phyloP scores from a whole-genome alignment of 2,113 vertebrate species.

The Forbesichthys papilliferus region DNA sequence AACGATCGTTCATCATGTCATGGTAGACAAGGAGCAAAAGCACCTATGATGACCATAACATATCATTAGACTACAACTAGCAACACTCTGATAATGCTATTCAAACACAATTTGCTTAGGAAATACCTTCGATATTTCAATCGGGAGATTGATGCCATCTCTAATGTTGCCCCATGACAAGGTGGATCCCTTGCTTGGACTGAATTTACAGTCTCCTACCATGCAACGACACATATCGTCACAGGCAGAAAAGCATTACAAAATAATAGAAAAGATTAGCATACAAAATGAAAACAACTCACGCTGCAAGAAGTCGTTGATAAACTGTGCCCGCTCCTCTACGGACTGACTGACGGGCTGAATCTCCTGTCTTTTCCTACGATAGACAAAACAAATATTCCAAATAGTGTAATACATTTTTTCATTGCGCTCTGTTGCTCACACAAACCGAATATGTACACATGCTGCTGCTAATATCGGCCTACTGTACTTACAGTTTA shows the following conservation, averaged over 20 bases:
- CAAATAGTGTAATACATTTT: background rate
- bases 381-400: background rate
- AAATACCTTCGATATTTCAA: slow-evolving; percentile 88
- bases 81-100: background rate
- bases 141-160: slow-evolving; percentile 71
- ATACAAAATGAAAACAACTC: slow-evolving; percentile 53
- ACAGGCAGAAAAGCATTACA: background rate
- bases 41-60: slow-evolving; percentile 50
- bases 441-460: background rate
- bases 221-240: background rate
- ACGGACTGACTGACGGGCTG: slow-evolving; percentile 50
- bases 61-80: background rate
- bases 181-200: slow-evolving; percentile 57
- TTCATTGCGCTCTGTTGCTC: background rate
- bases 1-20: slow-evolving; percentile 78
- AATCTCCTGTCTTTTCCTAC: slow-evolving; percentile 75
- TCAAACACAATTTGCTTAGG: too few relatives aligned
- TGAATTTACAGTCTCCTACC: slow-evolving; percentile 81
- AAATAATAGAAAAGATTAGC: background rate
- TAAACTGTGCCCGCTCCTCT: slow-evolving; percentile 72
- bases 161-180: slow-evolving; percentile 75
- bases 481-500: slow-evolving; percentile 80
- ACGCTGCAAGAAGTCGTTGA: slow-evolving; percentile 84
- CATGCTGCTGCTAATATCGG: too few relatives aligned
- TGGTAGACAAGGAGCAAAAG: slow-evolving; percentile 84